These are phyloP conservation scores for Drosophila kanapiae DNA, from an alignment of 1,140 invertebrate species.

Conservation along the genomic window DNA sequence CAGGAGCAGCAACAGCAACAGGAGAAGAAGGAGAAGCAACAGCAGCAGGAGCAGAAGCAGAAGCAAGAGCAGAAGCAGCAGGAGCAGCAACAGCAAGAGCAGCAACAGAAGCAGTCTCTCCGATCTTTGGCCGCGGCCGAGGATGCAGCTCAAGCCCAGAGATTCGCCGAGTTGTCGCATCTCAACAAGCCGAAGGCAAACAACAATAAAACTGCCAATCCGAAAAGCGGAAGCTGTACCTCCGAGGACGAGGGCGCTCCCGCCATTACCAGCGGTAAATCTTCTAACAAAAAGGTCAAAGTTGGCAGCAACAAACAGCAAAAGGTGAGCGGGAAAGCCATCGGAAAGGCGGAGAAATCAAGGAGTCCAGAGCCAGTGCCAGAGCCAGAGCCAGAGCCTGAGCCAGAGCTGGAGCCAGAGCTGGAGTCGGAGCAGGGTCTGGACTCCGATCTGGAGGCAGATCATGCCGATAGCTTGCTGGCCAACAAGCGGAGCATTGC, in stretches of 20 bases:
- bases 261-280: constrained; percentile 25
- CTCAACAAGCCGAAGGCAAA: constrained; percentile 64
- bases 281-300: constrained; percentile 38
- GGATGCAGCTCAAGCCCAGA: constrained; percentile 58
- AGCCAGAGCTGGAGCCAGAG: constrained; percentile 3
- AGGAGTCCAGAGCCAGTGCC: constrained; percentile 12
- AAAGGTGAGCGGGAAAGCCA: constrained; percentile 17
- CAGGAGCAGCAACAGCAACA: constrained; percentile 26
- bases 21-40: constrained; percentile 85
- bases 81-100: neutral
- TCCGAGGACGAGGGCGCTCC: constrained; percentile 49
- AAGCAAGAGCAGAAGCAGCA: neutral
- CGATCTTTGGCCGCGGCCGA: constrained; percentile 83
- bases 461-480: constrained; percentile 59
- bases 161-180: constrained; percentile 62
- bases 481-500: constrained; percentile 56
- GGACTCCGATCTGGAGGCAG: constrained; percentile 35
- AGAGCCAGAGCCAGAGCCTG: constrained; percentile 22
- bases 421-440: neutral
- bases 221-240: constrained; percentile 50
- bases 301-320: constrained; percentile 31
- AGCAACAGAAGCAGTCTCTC: constrained; percentile 61
- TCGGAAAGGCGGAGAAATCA: constrained; percentile 8
- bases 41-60: constrained; percentile 33
- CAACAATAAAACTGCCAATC: constrained; percentile 37